Evolutionary conservation across 2,113 vertebrate genomes (phyloP).

Genomic region (Tympanuchus pallidicinctus): DNA sequence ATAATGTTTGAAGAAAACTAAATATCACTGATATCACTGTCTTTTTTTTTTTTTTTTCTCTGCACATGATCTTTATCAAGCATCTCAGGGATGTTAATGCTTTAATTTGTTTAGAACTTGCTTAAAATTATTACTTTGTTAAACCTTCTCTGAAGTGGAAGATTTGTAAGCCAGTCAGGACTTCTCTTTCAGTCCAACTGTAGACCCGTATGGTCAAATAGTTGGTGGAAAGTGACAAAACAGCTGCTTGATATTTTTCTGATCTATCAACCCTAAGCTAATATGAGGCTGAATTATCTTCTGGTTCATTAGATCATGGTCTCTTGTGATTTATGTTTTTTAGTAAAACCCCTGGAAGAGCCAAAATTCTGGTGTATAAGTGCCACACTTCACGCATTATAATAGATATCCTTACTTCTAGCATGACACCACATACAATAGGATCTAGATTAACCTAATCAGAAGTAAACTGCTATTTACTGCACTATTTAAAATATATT

Average conservation of each 20-base stretch:
- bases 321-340: neutral
- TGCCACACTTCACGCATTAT: neutral
- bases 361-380: neutral
- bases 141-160: neutral
- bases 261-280: neutral
- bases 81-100: neutral
- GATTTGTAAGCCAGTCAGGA: neutral
- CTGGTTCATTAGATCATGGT: neutral
- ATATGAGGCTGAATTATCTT: neutral
- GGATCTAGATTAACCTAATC: neutral
- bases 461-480: neutral
- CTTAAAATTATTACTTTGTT: neutral
- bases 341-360: neutral
- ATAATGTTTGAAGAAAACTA: neutral
- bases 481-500: neutral
- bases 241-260: neutral
- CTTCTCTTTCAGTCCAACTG: neutral
- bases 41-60: neutral
- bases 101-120: neutral
- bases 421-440: rapidly evolving
- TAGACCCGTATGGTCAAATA: neutral
- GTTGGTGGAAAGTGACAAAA: neutral
- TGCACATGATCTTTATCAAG: rapidly evolving
- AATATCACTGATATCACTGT: neutral
- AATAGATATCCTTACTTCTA: neutral